Percentiles rank a stretch among this genome's conserved stretches.
Evolutionary conservation across 2,888 invertebrate species (phyloP).

Genomic region (Sminthurides aquaticus): DNA sequence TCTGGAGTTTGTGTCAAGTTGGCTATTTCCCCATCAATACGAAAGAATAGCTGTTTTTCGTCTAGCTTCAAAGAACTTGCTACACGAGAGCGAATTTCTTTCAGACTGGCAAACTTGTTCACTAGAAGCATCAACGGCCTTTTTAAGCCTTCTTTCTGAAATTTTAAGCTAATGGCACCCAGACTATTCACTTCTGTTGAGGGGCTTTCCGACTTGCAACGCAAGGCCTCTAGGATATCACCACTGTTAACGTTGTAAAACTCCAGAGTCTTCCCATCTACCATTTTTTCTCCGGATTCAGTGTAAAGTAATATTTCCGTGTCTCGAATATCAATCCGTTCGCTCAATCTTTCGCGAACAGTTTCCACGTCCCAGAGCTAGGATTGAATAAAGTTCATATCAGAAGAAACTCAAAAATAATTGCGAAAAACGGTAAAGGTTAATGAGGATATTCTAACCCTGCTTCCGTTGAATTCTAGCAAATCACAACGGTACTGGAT

Average conservation of each 20-base stretch:
- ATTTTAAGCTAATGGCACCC: slow-evolving; percentile 9
- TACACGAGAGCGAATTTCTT: slow-evolving; percentile 9
- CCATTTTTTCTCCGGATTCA: slow-evolving; percentile 10
- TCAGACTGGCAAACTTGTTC: slow-evolving; percentile 6
- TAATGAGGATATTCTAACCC: slow-evolving; percentile 7
- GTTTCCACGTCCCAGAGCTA: slow-evolving; percentile 10
- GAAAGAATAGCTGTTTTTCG: slow-evolving; percentile 10
- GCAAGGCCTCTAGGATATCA: slow-evolving; percentile 7
- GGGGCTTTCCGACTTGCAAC: neutral
- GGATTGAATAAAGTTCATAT: neutral
- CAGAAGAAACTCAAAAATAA: neutral
- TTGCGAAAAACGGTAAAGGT: neutral
- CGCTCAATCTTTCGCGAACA: slow-evolving; percentile 4
- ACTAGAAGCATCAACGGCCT: slow-evolving; percentile 4
- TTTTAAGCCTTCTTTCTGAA: slow-evolving; percentile 15
- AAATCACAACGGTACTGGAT: slow-evolving; percentile 1
- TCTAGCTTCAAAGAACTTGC: neutral
- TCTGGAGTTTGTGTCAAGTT: slow-evolving; percentile 11
- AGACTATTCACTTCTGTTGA: neutral
- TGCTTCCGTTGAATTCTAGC: slow-evolving; percentile 5
- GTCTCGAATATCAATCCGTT: slow-evolving; percentile 3
- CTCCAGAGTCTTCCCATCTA: slow-evolving; percentile 15
- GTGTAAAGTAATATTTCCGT: slow-evolving; percentile 12
- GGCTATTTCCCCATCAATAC: slow-evolving; percentile 13
- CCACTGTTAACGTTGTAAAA: slow-evolving; percentile 8